Base-by-base conservation (phyloP, 1,140 invertebrate genomes). In the Euwallacea similis region DNA sequence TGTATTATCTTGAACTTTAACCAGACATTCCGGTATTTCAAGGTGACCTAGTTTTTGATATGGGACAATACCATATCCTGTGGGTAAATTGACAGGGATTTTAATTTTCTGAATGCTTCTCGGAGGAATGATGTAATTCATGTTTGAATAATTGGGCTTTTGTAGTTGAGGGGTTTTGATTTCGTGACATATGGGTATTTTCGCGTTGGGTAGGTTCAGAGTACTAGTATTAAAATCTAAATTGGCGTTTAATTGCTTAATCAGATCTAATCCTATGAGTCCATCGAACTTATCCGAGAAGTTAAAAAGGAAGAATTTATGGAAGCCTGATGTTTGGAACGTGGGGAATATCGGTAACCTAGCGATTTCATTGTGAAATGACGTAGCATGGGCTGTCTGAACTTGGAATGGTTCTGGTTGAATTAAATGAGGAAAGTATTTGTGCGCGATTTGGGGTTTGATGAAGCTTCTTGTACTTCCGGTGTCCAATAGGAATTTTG, bases 401-500 rank as follows among this genome's bases (percentile, higher is more conserved):
- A 73, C 60, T 11, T 54, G n/a, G 15, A 73, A 73, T 47, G 15
- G 7, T 67, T 71, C 73, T 42, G 33, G 21, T 42, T 15, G 42
- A 15, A 67, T 66, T 1, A 7, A 62, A 16, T 68, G 9, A 44
- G 16, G 53, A 11, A 46, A 74, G 42, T 46, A 60, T 56, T 67
- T 13, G 55, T 71, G 63, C 0, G 69, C 64, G n/a, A 72, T 42
- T 56, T 72, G 7, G 0, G 69, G 73, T 7, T 63, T 62, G 15
- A 74, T 74, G 46, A 74, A 64, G 42, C 56, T 41, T 66, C 21
- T 53, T 55, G 42, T 47, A 54, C 63, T 71, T 16, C 68, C 72
- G 9, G 72, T 73, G 33, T 73, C 68, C 6, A 74, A 50, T 46
- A 74, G 47, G 58, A 74, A 71, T 7, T 71, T 55, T 43, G 69